phyloP scores from a whole-genome alignment of 1,140 invertebrate species.

The Diorhabda carinulata region DNA sequence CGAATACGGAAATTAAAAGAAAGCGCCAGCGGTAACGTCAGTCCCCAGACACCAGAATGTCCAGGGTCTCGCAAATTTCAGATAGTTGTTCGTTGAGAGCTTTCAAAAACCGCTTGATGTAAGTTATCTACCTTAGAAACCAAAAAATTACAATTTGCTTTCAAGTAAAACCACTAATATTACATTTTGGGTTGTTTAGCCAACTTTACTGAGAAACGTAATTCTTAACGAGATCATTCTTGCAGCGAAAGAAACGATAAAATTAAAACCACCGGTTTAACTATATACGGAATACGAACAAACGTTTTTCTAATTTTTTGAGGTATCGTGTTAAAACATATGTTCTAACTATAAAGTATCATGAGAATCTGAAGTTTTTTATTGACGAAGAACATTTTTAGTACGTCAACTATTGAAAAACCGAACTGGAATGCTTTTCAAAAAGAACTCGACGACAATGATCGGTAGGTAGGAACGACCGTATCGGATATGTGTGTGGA shows the following conservation, averaged over 20 bases:
- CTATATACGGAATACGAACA: background rate
- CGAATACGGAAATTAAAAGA: no score
- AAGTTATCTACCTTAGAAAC: no score
- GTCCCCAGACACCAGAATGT: no score
- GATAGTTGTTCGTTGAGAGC: no score
- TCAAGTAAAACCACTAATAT: no score
- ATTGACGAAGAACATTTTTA: background rate
- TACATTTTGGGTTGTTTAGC: no score
- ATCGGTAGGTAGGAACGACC: background rate
- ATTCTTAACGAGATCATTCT: no score
- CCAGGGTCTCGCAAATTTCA: no score
- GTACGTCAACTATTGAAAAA: background rate
- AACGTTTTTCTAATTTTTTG: background rate
- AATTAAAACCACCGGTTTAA: background rate
- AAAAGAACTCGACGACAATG: background rate
- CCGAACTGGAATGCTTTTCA: constrained; percentile 1
- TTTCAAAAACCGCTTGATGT: no score
- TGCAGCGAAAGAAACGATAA: background rate
- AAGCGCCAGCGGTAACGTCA: no score
- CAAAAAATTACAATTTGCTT: no score
- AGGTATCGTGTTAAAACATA: background rate
- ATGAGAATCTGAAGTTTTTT: background rate
- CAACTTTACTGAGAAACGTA: no score
- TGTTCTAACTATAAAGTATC: background rate
- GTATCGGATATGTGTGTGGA: background rate